Evolutionary conservation across 2,113 vertebrate genomes (phyloP), one percentile per base, ranked within the genome.

Genomic region (Oncorhynchus nerka): DNA sequence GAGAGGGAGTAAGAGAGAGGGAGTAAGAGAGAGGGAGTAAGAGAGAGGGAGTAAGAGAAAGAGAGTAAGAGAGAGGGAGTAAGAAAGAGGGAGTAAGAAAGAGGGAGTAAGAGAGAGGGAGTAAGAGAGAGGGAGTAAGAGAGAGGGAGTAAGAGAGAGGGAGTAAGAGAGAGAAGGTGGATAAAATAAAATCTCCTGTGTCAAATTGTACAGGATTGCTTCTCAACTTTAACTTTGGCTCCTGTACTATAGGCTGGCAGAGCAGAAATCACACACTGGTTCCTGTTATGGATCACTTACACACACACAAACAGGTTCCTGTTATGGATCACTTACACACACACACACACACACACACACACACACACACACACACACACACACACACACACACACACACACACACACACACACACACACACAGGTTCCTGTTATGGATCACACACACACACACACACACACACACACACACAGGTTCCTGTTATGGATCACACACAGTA

Each of bases 171-270:
- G 71, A 34, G 62, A 75, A 70, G 81, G 75, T 81, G 78, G 73
- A 75, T 88, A 22, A 11, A 64, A 5, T n/a, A 5, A 22, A 15
- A 67, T 64, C 7, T 24, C 61, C n/a, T 11, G 16, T 64, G 19
- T 64, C 61, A n/a, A 64, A 51, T 51, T 51, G 49, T 16, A 16
- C 49, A 16, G 49, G 11, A 51, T 51, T 51, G 13, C 49, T 51
- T 16, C 49, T 51, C 4, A 51, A 51, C 49, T 51, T 51, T 4
- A 86, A 76, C 77, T 74, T 71, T 81, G 79, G 79, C 81, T 81
- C 79, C 80, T 84, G 79, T 78, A 76, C 15, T 16, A 19, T n/a
- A n/a, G 62, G 71, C 78, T 84, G 81, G 85, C 83, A 89, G 79
- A 59, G 20, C 67, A 66, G 77, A 78, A 75, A n/a, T 5, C 34